Base-by-base conservation (phyloP, 2,888 invertebrate genomes). In the Cephus runcator region DNA sequence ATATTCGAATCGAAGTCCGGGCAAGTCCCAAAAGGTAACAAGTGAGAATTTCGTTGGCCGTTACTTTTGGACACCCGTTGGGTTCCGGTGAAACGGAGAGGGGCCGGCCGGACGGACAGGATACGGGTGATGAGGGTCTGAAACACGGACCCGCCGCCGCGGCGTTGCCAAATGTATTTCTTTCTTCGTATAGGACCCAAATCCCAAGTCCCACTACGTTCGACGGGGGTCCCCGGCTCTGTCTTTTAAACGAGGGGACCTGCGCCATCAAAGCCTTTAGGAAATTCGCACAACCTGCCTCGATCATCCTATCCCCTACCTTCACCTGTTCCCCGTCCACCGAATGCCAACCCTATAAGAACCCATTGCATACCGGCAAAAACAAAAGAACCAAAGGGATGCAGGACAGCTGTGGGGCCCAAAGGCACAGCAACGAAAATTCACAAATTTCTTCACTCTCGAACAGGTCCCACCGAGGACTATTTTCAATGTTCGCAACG, bases 141-240 rank as follows among this genome's bases (percentile, higher is more conserved):
- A 76, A 78, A 78, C 75, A 56, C 68, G 76, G 75, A 35, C 78
- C 77, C 75, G 77, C 75, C 77, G 77, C 68, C 75, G 77, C 77
- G 33, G 78, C 78, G 78, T 78, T 78, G 78, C 78, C 78, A 78
- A 78, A 78, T 75, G 75, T 78, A 76, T 76, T 78, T 78, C 76
- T 73, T 78, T 78, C 75, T 35, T 78, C 71, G 56, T 56, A 56
- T 56, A 71, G 12, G 71, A 71, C 71, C 71, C 71, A 34, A 71
- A 71, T 71, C 71, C 71, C 33, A 71, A 71, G 34, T 71, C 71
- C 33, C 71, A 34, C 71, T 12, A 56, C 9, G 56, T 56, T 2
- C 56, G 56, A 56, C 56, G 56, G 56, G 56, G 56, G 56, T 56
- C 56, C 40, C 56, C 56, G 56, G 23, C 56, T 56, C 56, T 56